Percentiles rank a stretch among this genome's conserved stretches.
These are phyloP conservation scores for Butorides virescens DNA, from an alignment of 2,113 vertebrate species.

Conservation along the genomic window DNA sequence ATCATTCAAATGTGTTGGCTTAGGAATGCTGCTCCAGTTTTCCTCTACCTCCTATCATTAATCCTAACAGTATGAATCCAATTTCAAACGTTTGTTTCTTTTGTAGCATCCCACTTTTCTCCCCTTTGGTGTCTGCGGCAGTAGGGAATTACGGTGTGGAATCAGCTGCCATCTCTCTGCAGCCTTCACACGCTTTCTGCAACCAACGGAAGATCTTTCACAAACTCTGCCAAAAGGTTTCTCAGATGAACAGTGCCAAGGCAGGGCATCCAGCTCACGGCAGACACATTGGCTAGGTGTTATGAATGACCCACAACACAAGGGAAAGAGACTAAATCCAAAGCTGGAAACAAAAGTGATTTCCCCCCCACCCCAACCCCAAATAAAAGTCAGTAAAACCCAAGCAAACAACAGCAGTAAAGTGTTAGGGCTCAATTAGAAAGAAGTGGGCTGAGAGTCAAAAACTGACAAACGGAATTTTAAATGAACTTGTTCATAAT, in stretches of 20 bases:
- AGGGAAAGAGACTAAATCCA: neutral
- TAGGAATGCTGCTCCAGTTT: slow-evolving; percentile 46
- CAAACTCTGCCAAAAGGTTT: slow-evolving; percentile 1
- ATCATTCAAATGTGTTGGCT: slow-evolving; percentile 67
- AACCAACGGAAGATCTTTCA: neutral
- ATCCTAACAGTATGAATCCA: slow-evolving; percentile 66
- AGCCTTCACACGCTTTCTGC: neutral
- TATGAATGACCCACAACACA: neutral
- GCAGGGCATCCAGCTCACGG: neutral
- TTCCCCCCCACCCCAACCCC: fast-evolving
- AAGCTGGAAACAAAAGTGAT: neutral
- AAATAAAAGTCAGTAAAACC: neutral
- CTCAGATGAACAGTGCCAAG: neutral
- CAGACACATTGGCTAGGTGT: neutral
- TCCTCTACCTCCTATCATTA: slow-evolving; percentile 62
- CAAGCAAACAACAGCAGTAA: neutral
- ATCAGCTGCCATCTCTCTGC: neutral
- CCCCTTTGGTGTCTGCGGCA: slow-evolving; percentile 2
- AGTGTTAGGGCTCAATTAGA: neutral
- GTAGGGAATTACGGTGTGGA: neutral
- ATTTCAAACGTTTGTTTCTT: slow-evolving; percentile 56
- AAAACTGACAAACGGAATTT: slow-evolving; percentile 12
- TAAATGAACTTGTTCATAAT: neutral
- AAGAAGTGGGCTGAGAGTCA: neutral
- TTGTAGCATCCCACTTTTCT: slow-evolving; percentile 21